A percentile compares a stretch with the other conserved stretches of the same genome.
phyloP scores from a whole-genome alignment of 2,888 invertebrate genomes.

The Cabera pusaria region DNA sequence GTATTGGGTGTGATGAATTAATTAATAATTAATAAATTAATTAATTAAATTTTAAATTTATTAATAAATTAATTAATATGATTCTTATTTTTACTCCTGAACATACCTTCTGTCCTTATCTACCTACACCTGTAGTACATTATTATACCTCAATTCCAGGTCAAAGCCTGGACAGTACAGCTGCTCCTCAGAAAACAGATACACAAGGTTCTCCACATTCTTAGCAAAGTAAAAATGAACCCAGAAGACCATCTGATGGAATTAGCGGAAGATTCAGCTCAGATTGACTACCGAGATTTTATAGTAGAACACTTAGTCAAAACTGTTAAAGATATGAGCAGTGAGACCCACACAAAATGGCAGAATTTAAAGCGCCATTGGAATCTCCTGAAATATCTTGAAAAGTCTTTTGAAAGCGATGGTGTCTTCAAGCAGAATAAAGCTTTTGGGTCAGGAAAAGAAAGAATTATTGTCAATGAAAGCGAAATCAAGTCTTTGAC shows the following conservation, averaged over 20 bases:
- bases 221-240: slow-evolving; percentile 84
- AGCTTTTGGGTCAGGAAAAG: slow-evolving; percentile 67
- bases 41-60: no score
- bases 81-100: no score
- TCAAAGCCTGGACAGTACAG: slow-evolving; percentile 85
- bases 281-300: slow-evolving; percentile 85
- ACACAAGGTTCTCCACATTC: slow-evolving; percentile 85
- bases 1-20: no score
- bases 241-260: slow-evolving; percentile 81
- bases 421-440: slow-evolving; percentile 78
- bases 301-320: slow-evolving; percentile 86
- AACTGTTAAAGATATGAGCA: slow-evolving; percentile 62
- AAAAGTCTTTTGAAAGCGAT: slow-evolving; percentile 75
- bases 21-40: no score
- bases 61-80: no score
- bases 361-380: slow-evolving; percentile 66
- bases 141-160: slow-evolving; percentile 58
- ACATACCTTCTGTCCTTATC: no score
- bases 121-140: no score
- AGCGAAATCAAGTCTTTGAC: slow-evolving; percentile 76
- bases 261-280: slow-evolving; percentile 82
- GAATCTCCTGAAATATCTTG: slow-evolving; percentile 67
- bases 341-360: slow-evolving; percentile 59
- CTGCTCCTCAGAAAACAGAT: slow-evolving; percentile 85
- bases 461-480: slow-evolving; percentile 71